phyloP scores from a whole-genome alignment of 2,113 vertebrate genomes.

The Spea bombifrons region DNA sequence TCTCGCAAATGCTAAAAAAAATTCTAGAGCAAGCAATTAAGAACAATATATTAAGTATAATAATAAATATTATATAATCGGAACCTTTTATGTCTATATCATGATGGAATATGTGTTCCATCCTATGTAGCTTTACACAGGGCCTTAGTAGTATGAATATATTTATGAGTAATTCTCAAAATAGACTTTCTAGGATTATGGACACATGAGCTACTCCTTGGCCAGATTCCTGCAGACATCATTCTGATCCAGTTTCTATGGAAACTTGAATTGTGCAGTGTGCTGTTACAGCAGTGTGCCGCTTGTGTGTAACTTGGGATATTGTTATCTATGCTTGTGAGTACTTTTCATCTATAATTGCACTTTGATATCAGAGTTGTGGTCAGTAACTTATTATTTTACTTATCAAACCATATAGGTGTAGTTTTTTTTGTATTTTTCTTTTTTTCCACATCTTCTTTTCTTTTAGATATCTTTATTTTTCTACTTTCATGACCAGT shows the following conservation, averaged over 20 bases:
- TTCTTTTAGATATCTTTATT: too few species aligned
- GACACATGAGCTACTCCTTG: not conserved
- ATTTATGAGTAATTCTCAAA: not conserved
- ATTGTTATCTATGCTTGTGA: not conserved
- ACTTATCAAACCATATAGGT: too few species aligned
- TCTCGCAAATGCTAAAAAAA: too few species aligned
- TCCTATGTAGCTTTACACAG: not conserved
- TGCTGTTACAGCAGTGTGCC: slow-evolving; percentile 2
- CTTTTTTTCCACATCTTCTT: too few species aligned
- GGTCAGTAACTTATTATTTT: too few species aligned
- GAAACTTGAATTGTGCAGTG: slow-evolving; percentile 19
- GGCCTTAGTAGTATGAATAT: not conserved
- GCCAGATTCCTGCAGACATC: slow-evolving; percentile 19
- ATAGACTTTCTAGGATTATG: not conserved
- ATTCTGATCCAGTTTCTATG: slow-evolving; percentile 23
- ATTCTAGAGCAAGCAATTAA: too few species aligned
- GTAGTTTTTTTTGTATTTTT: too few species aligned
- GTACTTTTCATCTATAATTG: not conserved
- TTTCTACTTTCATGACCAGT: too few species aligned
- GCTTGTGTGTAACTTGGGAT: not conserved
- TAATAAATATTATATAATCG: too few species aligned
- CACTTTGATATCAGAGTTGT: too few species aligned
- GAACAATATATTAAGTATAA: too few species aligned
- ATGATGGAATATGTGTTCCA: not conserved
- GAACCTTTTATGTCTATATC: too few species aligned